Evolutionary conservation across 2,888 invertebrate genomes (phyloP), one percentile per base, ranked within the genome.

Genomic region (Ernsta delagoae): DNA sequence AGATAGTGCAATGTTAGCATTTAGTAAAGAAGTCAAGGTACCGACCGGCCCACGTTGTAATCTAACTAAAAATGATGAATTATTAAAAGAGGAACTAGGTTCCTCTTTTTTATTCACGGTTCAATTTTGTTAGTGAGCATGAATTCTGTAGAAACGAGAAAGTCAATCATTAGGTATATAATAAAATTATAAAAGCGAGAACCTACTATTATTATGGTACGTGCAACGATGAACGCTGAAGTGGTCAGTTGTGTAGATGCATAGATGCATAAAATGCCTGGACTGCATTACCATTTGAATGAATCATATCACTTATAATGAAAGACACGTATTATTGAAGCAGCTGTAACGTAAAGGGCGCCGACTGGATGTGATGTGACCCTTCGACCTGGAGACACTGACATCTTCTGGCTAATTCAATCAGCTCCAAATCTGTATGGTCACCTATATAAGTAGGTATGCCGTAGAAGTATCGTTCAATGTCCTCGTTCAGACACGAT

Each of bases 341-440:
- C 78, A 78, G 79, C 88, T 87, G 87, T 83, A 85, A 86, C 79
- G 79, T 7, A 68, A 69, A 69, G 59, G 65, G 59, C 59, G 63
- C 69, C 69, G 69, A 39, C 62, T 31, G 48, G n/a, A n/a, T n/a
- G n/a, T n/a, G 62, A 62, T 41, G 59, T 63, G 63, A 69, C 63
- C 69, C 69, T 24, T 9, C 8, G 68, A 68, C 68, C 59, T 24
- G 24, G 24, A 24, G 24, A 24, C 79, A 79, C 79, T 73, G 75
- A 76, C 86, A 82, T 84, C 85, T 82, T 84, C 80, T 80, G 74
- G 82, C 83, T 91, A 88, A 90, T 89, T 89, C 83, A 90, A 90
- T 91, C 86, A 87, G 76, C 74, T 71, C 50, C 48, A 67, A 62
- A 68, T 62, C 68, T 39, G 5, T 39, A 43, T 36, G 8, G 24